A percentile compares a stretch with the other conserved stretches of the same genome.
Evolutionary conservation across 2,888 invertebrate species (phyloP).

Genomic region (Diarsia brunnea): DNA sequence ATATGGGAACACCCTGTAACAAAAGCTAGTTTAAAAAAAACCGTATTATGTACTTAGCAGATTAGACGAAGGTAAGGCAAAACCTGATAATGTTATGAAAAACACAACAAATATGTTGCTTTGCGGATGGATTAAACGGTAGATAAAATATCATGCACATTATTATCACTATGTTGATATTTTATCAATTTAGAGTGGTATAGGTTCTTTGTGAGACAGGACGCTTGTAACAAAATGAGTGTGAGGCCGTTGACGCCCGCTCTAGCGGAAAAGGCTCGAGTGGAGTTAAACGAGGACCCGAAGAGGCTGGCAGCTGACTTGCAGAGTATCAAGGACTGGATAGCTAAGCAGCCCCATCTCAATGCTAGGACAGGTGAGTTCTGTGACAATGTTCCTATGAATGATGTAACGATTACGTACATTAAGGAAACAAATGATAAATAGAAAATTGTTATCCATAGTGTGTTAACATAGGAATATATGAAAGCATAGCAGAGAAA

Average conservation of each 20-base stretch:
- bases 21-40: too few species aligned
- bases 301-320: slow-evolving; percentile 85
- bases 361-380: slow-evolving; percentile 77
- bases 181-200: slow-evolving; percentile 54
- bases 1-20: too few species aligned
- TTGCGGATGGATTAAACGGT: slow-evolving; percentile 52
- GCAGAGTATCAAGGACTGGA: slow-evolving; percentile 89
- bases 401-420: too few species aligned
- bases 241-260: slow-evolving; percentile 76
- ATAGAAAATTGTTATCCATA: too few species aligned
- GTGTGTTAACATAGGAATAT: too few species aligned
- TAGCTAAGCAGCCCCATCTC: slow-evolving; percentile 90
- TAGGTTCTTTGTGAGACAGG: slow-evolving; percentile 40
- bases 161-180: slow-evolving; percentile 49
- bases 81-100: slow-evolving; percentile 34
- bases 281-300: slow-evolving; percentile 90
- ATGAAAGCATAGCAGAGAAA: too few species aligned
- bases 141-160: slow-evolving; percentile 64
- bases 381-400: neutral
- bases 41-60: neutral
- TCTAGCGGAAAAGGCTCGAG: slow-evolving; percentile 84
- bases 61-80: slow-evolving; percentile 19
- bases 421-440: too few species aligned
- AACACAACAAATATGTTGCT: slow-evolving; percentile 27
- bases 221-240: slow-evolving; percentile 71